phyloP scores from a whole-genome alignment of 2,888 invertebrate species.

The Aquatica leii region DNA sequence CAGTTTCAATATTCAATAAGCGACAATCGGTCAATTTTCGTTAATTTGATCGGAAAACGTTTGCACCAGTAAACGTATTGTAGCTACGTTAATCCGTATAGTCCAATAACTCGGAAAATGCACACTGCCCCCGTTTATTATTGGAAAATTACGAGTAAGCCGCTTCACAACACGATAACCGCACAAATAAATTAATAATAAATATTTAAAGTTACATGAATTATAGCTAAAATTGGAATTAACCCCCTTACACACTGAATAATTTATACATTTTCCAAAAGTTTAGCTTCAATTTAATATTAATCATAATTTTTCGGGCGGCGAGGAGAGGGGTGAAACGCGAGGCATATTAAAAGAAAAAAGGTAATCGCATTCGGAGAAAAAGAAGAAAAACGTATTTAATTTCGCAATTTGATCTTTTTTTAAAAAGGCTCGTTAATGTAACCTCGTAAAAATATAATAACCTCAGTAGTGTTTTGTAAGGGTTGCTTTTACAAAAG shows the following conservation, averaged over 20 bases:
- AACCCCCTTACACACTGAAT: neutral
- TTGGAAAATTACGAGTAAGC: constrained; percentile 9
- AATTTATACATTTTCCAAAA: constrained; percentile 11
- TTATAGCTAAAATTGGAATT: constrained; percentile 1
- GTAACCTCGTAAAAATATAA: constrained; percentile 41
- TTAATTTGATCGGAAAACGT: constrained; percentile 3
- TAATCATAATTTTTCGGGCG: neutral
- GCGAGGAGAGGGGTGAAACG: neutral
- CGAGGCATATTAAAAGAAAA: neutral
- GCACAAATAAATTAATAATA: constrained; percentile 14
- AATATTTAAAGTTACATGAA: constrained; percentile 12
- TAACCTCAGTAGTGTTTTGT: constrained; percentile 49
- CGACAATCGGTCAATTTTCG: constrained; percentile 8
- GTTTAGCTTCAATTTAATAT: constrained; percentile 9
- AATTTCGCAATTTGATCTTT: constrained; percentile 33
- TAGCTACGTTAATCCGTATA: neutral
- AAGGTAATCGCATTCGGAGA: constrained; percentile 20
- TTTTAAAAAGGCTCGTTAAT: constrained; percentile 30
- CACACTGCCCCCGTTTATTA: constrained; percentile 10
- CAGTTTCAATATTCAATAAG: constrained; percentile 3
- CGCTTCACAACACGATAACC: constrained; percentile 4
- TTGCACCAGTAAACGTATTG: constrained; percentile 12
- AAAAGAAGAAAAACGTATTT: constrained; percentile 17
- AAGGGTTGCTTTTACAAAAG: constrained; percentile 53
- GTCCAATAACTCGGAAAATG: constrained; percentile 7